Percentiles rank a stretch among this genome's conserved stretches.
phyloP scores from a whole-genome alignment of 2,888 invertebrate genomes.

The Eilema caniola region DNA sequence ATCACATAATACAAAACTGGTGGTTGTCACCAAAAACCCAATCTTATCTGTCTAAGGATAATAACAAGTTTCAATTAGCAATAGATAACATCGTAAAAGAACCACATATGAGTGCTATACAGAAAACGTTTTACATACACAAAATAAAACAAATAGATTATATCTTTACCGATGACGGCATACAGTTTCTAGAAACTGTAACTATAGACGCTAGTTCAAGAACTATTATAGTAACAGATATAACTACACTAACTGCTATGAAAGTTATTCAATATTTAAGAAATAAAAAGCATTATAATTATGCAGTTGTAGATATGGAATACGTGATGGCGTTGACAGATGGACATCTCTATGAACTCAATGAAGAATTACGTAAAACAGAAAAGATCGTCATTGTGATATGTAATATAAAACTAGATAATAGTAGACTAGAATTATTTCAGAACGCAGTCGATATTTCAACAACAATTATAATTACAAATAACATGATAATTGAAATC shows the following conservation, averaged over 20 bases:
- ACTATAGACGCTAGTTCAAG: not conserved
- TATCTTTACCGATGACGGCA: not conserved
- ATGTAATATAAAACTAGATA: constrained; percentile 8
- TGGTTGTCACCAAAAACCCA: constrained; percentile 25
- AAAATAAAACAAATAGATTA: constrained; percentile 13
- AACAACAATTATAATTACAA: constrained; percentile 14
- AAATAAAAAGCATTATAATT: not conserved
- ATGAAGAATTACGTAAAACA: constrained; percentile 13
- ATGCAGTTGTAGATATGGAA: constrained; percentile 18
- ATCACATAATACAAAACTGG: constrained; percentile 37
- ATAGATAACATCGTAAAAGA: constrained; percentile 22
- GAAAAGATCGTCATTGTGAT: constrained; percentile 14
- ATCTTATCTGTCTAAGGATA: constrained; percentile 17
- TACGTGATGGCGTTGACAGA: constrained; percentile 5
- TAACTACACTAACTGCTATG: constrained; percentile 8
- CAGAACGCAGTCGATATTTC: not conserved
- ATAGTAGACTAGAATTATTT: not conserved
- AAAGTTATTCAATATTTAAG: constrained; percentile 20
- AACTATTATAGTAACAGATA: constrained; percentile 13
- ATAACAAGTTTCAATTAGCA: constrained; percentile 25
- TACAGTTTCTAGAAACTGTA: not conserved
- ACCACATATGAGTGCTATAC: constrained; percentile 23
- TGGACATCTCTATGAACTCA: constrained; percentile 7
- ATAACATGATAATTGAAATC: not conserved
- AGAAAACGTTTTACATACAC: constrained; percentile 10